Evolutionary conservation across 2,888 invertebrate genomes (phyloP).

Genomic region (Auanema freiburgensis): DNA sequence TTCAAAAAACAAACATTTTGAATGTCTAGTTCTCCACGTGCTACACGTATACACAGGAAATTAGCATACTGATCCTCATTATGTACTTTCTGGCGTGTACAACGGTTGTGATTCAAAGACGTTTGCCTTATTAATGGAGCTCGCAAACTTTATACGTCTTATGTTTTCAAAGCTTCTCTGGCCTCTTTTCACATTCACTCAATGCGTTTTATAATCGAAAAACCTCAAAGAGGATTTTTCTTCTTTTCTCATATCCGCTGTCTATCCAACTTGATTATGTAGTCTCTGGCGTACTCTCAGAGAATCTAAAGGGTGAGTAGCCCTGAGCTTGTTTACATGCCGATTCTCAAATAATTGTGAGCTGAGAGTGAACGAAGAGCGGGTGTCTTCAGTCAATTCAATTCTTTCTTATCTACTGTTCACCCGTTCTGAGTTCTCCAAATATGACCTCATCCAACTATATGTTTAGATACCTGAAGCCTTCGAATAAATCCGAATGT

Average conservation of each 20-base stretch:
- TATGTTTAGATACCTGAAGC: neutral
- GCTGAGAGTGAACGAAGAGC: constrained; percentile 8
- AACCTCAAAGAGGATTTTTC: constrained; percentile 1
- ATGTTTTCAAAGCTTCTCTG: neutral
- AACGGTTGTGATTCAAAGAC: too few species aligned
- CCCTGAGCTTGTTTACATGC: constrained; percentile 15
- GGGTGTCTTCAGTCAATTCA: too few species aligned
- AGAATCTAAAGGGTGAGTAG: too few species aligned
- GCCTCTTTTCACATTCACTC: neutral
- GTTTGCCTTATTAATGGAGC: too few species aligned
- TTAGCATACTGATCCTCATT: too few species aligned
- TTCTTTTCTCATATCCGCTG: constrained; percentile 1
- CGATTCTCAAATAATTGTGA: constrained; percentile 20
- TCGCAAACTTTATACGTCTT: too few species aligned
- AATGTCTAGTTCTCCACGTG: too few species aligned
- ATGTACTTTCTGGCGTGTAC: too few species aligned
- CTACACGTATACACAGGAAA: too few species aligned
- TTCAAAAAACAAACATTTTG: too few species aligned
- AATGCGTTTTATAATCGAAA: neutral
- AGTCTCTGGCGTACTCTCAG: too few species aligned
- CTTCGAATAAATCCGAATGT: neutral
- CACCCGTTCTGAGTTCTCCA: constrained; percentile 9
- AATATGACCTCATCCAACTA: neutral
- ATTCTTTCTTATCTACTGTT: neutral
- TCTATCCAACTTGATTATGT: constrained; percentile 2